Evolutionary conservation across 2,888 invertebrate species (phyloP), one percentile per base, ranked within the genome.

Genomic region (Nomada hirtipes): DNA sequence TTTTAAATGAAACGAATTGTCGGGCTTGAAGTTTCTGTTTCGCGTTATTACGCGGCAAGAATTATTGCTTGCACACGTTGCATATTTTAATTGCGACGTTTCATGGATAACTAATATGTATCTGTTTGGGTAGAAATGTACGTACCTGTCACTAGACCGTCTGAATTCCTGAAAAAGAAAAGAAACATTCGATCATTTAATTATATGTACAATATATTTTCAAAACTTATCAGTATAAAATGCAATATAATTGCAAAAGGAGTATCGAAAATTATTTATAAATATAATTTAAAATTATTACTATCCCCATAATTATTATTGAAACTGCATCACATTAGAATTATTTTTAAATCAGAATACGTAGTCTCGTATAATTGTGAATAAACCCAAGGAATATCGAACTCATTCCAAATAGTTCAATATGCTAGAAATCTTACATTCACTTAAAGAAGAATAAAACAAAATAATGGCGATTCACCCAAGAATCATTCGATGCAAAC

Each of bases 111-210:
- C 65, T 76, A 55, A 0, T 20, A 20, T 29, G 36, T 36, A 36
- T 67, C 36, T 29, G 1, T n/a, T 29, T 47, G 13, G 20, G 13
- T 13, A 18, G 3, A 13, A 11, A 61, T 70, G 2, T 65, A 76
- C 80, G 52, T 89, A 92, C 92, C 92, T 83, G 89, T 67, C 60
- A 85, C 76, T 69, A 86, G 79, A 55, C 88, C 82, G 64, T 88
- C 89, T 71, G 90, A 79, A 84, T 88, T 89, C 77, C 92, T 92
- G 88, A 63, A 91, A 91, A 7, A 36, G 36, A 36, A 70, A 70
- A 81, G 75, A 87, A 79, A 59, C 2, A 52, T 42, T 52, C 44
- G 0, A 52, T 71, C 36, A 72, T 15, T 71, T 36, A 42, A 26
- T 26, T 26, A 26, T 0, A 26, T 26, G n/a, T n/a, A n/a, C n/a